A percentile compares a stretch with the other conserved stretches of the same genome.
Conservation (phyloP, 2,888 invertebrate genomes). For the Phortica magna region DNA sequence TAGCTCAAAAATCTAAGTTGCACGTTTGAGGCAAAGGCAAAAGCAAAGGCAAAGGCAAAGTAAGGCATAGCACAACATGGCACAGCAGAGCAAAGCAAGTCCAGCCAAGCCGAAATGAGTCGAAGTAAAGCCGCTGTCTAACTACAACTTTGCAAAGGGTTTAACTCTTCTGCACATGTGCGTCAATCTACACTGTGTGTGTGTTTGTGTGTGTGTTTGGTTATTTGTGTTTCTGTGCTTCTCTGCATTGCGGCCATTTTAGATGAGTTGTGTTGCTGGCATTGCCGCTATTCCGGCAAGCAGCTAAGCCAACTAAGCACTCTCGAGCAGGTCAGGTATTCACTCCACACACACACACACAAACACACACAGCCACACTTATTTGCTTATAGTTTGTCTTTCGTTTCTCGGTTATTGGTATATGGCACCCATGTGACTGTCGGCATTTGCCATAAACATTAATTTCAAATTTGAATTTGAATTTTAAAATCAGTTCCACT, state of each 20-base stretch:
- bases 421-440: conserved; percentile 52
- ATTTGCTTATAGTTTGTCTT: too few species aligned
- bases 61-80: too few species aligned
- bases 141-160: neutral
- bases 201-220: conserved; percentile 32
- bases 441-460: conserved; percentile 53
- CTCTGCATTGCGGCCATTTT: conserved; percentile 5
- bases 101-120: neutral
- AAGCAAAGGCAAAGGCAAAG: neutral
- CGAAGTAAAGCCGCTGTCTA: conserved; percentile 14
- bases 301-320: conserved; percentile 19
- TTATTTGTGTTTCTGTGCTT: neutral
- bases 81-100: neutral
- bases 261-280: neutral
- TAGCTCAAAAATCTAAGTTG: conserved; percentile 9
- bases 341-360: neutral
- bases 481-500: too few species aligned
- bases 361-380: too few species aligned
- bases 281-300: neutral
- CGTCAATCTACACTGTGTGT: conserved; percentile 26
- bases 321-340: neutral
- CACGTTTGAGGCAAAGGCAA: neutral
- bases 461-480: conserved; percentile 51
- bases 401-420: conserved; percentile 64
- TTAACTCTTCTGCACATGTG: neutral